Evolutionary conservation across 1,140 invertebrate genomes (phyloP).

Genomic region (Gryllus bimaculatus): DNA sequence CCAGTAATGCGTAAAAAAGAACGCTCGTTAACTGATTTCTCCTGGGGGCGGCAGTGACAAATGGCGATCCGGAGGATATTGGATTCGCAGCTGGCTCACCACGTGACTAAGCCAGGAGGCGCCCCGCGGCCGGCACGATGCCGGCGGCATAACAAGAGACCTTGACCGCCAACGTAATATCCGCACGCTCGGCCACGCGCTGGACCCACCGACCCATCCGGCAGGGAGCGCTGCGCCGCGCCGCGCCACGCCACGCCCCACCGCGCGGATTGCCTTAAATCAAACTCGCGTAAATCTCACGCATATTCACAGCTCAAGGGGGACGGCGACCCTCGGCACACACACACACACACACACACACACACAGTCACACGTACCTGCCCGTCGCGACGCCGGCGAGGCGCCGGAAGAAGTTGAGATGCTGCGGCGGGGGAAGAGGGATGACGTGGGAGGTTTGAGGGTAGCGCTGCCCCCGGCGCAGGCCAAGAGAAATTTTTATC

Average conservation of each 20-base stretch:
- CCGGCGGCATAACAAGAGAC: background rate
- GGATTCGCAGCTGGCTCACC: background rate
- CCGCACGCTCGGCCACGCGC: no score
- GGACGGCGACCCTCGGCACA: no score
- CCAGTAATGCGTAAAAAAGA: background rate
- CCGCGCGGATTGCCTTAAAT: background rate
- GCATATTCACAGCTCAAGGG: background rate
- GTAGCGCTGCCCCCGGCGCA: background rate
- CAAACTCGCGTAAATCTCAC: constrained; percentile 1
- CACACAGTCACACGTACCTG: no score
- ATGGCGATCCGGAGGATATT: background rate
- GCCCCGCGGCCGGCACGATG: background rate
- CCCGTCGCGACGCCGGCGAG: background rate
- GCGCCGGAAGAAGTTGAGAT: background rate
- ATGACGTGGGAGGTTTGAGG: background rate
- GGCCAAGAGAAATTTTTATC: background rate
- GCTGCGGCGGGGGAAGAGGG: background rate
- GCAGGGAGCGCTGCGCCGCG: background rate
- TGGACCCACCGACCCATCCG: background rate
- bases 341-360: no score
- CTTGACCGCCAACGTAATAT: background rate
- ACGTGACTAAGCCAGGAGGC: background rate
- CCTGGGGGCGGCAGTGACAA: background rate
- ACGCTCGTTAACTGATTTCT: background rate
- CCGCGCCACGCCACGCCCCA: no score